Evolutionary conservation across 2,797 vertebrate species (phyloP).

Genomic region (Enteromius argenteus): DNA sequence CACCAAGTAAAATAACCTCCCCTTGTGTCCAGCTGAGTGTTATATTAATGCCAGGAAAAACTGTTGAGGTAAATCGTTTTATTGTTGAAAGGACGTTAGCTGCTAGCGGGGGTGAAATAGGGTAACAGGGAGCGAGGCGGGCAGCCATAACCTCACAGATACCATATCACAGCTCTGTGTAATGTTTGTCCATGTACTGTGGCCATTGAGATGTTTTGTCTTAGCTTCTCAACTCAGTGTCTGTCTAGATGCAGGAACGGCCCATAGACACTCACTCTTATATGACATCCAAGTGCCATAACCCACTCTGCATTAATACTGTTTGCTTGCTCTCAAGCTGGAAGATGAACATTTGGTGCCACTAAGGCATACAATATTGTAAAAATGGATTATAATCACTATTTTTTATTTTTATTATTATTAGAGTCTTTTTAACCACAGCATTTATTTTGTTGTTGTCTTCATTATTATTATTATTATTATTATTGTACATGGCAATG

Average conservation of each 20-base stretch:
- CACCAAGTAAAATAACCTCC: conserved; percentile 32
- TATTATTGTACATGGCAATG: background rate
- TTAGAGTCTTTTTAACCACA: no score
- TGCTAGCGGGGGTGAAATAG: conserved; percentile 20
- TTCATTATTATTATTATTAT: background rate
- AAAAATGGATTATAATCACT: background rate
- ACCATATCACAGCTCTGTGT: conserved; percentile 32
- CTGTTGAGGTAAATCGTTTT: conserved; percentile 22
- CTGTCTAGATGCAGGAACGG: conserved; percentile 7
- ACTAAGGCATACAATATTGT: background rate
- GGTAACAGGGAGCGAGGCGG: background rate
- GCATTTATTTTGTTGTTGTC: background rate
- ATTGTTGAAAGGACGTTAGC: conserved; percentile 25
- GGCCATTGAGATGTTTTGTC: conserved; percentile 43
- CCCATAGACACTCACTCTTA: conserved; percentile 28
- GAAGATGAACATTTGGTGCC: background rate
- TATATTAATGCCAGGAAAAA: conserved; percentile 42
- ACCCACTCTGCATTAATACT: conserved; percentile 6
- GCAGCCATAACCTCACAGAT: background rate
- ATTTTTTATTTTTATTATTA: background rate
- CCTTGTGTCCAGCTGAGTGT: conserved; percentile 39
- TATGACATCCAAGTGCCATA: conserved; percentile 10
- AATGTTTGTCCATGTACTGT: conserved; percentile 43
- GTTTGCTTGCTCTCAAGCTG: background rate
- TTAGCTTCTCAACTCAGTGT: conserved; percentile 18